Base-by-base conservation (phyloP, 2,888 invertebrate genomes). In the Drosophila borealis region DNA sequence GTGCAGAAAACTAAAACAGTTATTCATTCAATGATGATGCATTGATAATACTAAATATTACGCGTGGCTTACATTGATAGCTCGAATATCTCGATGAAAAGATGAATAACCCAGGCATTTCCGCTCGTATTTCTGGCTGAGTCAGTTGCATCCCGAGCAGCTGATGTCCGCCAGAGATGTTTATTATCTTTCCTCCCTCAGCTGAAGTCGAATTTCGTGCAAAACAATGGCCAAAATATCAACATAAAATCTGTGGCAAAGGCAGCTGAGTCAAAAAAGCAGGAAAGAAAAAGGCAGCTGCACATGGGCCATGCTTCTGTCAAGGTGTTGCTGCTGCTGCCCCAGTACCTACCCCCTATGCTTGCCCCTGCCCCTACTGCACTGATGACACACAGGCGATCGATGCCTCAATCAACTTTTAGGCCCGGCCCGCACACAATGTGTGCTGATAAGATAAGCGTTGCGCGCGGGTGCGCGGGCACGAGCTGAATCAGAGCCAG, bases 401-500 rank as follows among this genome's bases (percentile, higher is more conserved):
- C 55, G 46, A 37, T 65, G 67, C 66, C 80, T 69, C 76, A 73
- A 78, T 69, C 65, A 68, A 62, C 49, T 36, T 69, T 73, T 57
- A 50, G 75, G 73, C 78, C 77, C 13, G 61, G 64, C 73, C 73
- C 77, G 61, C 60, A 76, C 70, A 55, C 57, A 51, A 45, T 70
- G 76, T 63, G 66, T 73, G 70, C 63, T 85, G 81, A 81, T 85
- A 80, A 81, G 81, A 81, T 81, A 72, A 71, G 67, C 55, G 25
- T 33, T 3, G 25, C 25, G 25, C 41, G 53, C 29, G 41, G 41
- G 29, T 37, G 34, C 49, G 33, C 8, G 34, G 37, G 60, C 49
- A 62, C 55, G 48, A 29, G 57, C 66, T 74, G 73, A 77, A 45
- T 76, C 78, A 78, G 62, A 64, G 57, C 25, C 65, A 51, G 48